phyloP scores from a whole-genome alignment of 2,113 vertebrate species.

The Globicephala melas region DNA sequence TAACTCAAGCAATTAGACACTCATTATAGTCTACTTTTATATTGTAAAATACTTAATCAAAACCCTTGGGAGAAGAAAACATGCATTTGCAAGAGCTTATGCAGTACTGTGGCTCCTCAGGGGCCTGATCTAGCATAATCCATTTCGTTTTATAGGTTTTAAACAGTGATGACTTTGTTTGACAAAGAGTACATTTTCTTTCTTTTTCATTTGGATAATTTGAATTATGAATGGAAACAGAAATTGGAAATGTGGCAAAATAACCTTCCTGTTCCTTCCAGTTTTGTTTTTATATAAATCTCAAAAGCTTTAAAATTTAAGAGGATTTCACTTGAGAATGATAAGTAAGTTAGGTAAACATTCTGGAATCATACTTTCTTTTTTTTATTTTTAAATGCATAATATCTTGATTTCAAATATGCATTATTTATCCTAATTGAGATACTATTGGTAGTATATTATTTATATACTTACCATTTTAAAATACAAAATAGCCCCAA shows the following conservation, averaged over 20 bases:
- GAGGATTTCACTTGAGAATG: neutral
- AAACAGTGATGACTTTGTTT: neutral
- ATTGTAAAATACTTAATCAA: constrained; percentile 69
- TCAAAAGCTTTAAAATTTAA: neutral
- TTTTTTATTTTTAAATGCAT: constrained; percentile 49
- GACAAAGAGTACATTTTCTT: neutral
- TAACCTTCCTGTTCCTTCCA: neutral
- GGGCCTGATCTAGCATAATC: accelerated
- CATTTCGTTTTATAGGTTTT: neutral
- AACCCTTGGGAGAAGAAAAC: neutral
- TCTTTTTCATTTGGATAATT: constrained; percentile 8
- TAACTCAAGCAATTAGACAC: constrained; percentile 77
- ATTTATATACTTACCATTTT: neutral
- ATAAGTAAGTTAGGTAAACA: neutral
- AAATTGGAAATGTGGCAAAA: neutral
- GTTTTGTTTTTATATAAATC: neutral
- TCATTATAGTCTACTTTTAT: constrained; percentile 65
- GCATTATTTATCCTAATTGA: constrained; percentile 42
- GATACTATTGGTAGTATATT: neutral
- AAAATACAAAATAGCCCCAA: neutral
- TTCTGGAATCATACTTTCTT: neutral
- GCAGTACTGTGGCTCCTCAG: neutral
- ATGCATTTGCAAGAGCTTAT: neutral
- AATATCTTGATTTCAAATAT: constrained; percentile 65
- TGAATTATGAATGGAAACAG: neutral